Evolutionary conservation across 2,113 vertebrate species (phyloP), one percentile per base, ranked within the genome.

Genomic region (Hypocryptadius cinnamomeus): DNA sequence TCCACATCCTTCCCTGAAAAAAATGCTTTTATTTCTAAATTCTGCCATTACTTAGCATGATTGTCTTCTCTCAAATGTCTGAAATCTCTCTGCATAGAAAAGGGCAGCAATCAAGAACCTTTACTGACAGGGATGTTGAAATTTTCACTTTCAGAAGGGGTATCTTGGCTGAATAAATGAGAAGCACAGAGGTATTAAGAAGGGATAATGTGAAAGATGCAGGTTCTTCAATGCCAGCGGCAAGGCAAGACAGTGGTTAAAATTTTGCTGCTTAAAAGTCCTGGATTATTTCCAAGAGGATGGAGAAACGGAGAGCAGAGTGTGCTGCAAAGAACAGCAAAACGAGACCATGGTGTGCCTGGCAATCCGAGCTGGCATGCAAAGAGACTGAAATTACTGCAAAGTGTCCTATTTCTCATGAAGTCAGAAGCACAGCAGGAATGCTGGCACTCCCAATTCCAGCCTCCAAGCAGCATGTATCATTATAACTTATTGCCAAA

Each of bases 321-420:
- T 15, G 51, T 71, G 79, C 76, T 0, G 1, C 71, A 64, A 66
- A 94, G 89, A 85, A 72, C 2, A 2, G 61, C 70, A 69, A 92
- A 94, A 95, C 15, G 90, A 84, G 85, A 71, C 68, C 12, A 1
- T 12, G 45, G 89, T 84, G 84, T 53, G 64, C 79, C 87, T 93
- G 91, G 84, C 84, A 95, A 47, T 11, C 30, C 0, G 2, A 89
- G 78, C 57, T 94, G 91, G 89, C 47, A 0, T 23, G 54, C n/a
- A 44, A 72, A 73, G 56, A 78, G 63, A 33, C 51, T 71, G 82
- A 83, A 93, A 95, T 90, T 85, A 88, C 45, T 85, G 90, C 82
- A 68, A 74, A 93, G 69, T 84, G 61, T 88, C 91, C 80, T 69
- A 64, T 92, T 94, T 82, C 94, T 94, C 80, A 54, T 74, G 48